These are phyloP conservation scores for Clinocottus analis DNA, from an alignment of 2,113 vertebrate genomes.

Conservation along the genomic window DNA sequence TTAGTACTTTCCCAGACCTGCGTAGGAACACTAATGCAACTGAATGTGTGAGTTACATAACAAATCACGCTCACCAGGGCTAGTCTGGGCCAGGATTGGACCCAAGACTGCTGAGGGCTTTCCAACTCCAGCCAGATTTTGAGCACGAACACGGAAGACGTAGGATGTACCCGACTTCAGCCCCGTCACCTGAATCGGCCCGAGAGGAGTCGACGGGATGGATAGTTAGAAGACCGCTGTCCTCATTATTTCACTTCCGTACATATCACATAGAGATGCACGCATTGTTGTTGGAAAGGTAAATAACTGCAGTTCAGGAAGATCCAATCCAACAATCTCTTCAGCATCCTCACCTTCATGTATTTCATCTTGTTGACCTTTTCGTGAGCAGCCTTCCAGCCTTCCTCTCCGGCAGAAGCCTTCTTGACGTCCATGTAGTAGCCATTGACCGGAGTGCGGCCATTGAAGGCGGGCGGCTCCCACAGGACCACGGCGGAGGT, in stretches of 20 bases:
- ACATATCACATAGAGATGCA: neutral
- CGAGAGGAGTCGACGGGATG: constrained; percentile 2
- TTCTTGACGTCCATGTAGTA: constrained; percentile 94
- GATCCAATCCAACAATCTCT: neutral
- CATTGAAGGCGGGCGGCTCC: constrained; percentile 89
- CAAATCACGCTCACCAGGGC: constrained; percentile 85
- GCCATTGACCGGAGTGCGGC: constrained; percentile 89
- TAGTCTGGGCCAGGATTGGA: constrained; percentile 90
- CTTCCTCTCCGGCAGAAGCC: constrained; percentile 82
- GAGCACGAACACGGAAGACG: constrained; percentile 89
- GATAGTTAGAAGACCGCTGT: neutral
- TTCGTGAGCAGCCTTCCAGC: constrained; percentile 91
- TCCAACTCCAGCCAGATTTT: constrained; percentile 94
- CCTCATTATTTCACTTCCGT: neutral
- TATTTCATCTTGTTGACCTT: constrained; percentile 85
- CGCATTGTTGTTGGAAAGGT: neutral
- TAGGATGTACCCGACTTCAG: constrained; percentile 88
- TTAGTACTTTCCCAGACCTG: constrained; percentile 1
- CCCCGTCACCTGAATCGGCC: constrained; percentile 82
- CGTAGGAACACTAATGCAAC: constrained; percentile 15
- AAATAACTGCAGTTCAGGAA: neutral
- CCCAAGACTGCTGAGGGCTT: constrained; percentile 86
- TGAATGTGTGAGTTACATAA: constrained; percentile 39
- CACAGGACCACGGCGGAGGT: constrained; percentile 92
- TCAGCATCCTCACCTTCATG: constrained; percentile 86